These are phyloP conservation scores for Chloroceryle aenea DNA, from an alignment of 2,113 vertebrate genomes.

Conservation along the genomic window DNA sequence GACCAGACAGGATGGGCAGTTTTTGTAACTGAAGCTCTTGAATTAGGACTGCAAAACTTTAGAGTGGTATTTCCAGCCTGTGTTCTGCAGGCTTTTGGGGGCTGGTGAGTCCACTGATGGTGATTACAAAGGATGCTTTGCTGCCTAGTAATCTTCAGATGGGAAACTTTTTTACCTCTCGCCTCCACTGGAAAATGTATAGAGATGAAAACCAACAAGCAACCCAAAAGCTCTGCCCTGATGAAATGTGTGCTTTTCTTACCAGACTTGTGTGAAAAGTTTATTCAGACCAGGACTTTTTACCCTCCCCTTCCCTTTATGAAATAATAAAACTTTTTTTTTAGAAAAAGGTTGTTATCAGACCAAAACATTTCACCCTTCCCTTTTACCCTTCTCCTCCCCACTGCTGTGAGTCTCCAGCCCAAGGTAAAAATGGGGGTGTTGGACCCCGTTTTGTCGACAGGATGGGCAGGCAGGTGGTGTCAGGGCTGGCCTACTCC, in stretches of 20 bases:
- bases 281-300: not conserved
- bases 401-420: not conserved
- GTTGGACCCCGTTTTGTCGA: not conserved
- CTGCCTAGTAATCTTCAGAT: not conserved
- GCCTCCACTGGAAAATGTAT: not conserved
- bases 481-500: not conserved
- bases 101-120: accelerated
- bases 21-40: not conserved
- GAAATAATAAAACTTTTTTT: not conserved
- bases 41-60: not conserved
- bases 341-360: not conserved
- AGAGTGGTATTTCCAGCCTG: not conserved
- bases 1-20: not conserved
- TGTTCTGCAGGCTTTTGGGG: not conserved
- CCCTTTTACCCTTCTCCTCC: not conserved
- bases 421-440: not conserved
- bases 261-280: not conserved
- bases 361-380: not conserved
- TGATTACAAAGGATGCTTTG: not conserved
- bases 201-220: not conserved
- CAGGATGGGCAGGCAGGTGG: no score
- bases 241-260: not conserved
- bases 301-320: not conserved
- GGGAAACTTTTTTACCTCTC: not conserved
- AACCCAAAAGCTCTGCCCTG: not conserved